Evolutionary conservation across 2,888 invertebrate species (phyloP).

Genomic region (Pinctada fucata): DNA sequence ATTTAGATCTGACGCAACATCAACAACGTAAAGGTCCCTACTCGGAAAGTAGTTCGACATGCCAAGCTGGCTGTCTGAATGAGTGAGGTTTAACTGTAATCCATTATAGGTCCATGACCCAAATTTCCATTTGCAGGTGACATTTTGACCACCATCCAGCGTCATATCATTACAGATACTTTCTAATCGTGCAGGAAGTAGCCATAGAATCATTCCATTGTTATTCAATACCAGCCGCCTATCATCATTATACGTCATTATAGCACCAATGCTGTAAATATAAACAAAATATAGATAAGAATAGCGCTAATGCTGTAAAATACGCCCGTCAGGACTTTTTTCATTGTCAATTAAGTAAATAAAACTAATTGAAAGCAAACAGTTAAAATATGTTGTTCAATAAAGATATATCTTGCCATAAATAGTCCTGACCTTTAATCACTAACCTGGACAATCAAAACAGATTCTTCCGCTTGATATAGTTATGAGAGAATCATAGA

Average conservation of each 20-base stretch:
- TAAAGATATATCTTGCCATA: too few relatives aligned
- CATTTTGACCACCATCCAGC: neutral
- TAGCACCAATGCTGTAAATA: slow-evolving; percentile 14
- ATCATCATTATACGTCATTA: neutral
- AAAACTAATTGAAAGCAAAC: neutral
- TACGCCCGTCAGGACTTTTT: neutral
- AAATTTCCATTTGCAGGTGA: slow-evolving; percentile 13
- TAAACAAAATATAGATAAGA: neutral
- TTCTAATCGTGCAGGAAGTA: slow-evolving; percentile 15
- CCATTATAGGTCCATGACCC: slow-evolving; percentile 29
- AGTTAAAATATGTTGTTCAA: too few relatives aligned
- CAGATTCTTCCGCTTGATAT: too few relatives aligned
- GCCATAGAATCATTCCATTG: slow-evolving; percentile 27
- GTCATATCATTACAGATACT: slow-evolving; percentile 16
- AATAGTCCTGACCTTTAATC: too few relatives aligned
- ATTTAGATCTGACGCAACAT: slow-evolving; percentile 4
- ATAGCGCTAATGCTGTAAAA: too few relatives aligned
- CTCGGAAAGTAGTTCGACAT: slow-evolving; percentile 26
- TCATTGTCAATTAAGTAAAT: neutral
- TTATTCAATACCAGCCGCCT: slow-evolving; percentile 14
- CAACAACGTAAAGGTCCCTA: slow-evolving; percentile 8
- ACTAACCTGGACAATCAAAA: too few relatives aligned
- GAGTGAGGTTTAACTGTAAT: slow-evolving; percentile 22
- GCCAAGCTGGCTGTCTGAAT: slow-evolving; percentile 13
- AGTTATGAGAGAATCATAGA: too few relatives aligned